Base-by-base conservation (phyloP, 2,113 vertebrate genomes). In the Misgurnus anguillicaudatus region DNA sequence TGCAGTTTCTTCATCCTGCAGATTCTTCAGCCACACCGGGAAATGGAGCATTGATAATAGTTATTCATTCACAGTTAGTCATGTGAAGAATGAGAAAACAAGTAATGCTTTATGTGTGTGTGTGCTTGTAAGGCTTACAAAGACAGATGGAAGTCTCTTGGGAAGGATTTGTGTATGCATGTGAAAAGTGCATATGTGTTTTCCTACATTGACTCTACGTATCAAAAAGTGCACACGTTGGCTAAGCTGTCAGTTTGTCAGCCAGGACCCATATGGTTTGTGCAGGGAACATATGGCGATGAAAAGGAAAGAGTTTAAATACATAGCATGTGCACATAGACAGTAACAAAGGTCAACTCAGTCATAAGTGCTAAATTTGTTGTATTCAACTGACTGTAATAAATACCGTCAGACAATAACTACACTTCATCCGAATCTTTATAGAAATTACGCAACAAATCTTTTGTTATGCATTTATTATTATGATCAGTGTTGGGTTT, bases 281-380 rank as follows among this genome's bases (percentile, higher is more conserved):
- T 53, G 45, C 53, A 67, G 36, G 39, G 39, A 78, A 47, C 76
- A 74, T 57, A 61, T 65, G 68, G 61, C 24, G 31, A 41, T 65
- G 42, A 6, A 55, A 38, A 31, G 9, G 13, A 57, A 4, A 24
- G 24, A 7, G 31, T 9, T 71, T 57, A 71, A 71, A 71, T 55
- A n/a, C 66, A 64, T 45, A 39, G 45, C 45, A 17, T 64, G 53
- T 36, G 13, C 17, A 48, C 48, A 36, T 41, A 55, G 39, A 19
- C 51, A 51, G 5, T 7, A 6, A 24, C 7, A 5, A 5, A 10
- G 68, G 58, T 80, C 60, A 31, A 3, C 8, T 36, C 31, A 42
- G 47, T 48, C 41, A 61, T 4, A 45, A 5, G 55, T 45, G 39
- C 36, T n/a, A 57, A n/a, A n/a, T 19, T 17, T 57, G 53, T 6